phyloP scores from a whole-genome alignment of 2,888 invertebrate genomes.

The Dicyrtoma fusca region DNA sequence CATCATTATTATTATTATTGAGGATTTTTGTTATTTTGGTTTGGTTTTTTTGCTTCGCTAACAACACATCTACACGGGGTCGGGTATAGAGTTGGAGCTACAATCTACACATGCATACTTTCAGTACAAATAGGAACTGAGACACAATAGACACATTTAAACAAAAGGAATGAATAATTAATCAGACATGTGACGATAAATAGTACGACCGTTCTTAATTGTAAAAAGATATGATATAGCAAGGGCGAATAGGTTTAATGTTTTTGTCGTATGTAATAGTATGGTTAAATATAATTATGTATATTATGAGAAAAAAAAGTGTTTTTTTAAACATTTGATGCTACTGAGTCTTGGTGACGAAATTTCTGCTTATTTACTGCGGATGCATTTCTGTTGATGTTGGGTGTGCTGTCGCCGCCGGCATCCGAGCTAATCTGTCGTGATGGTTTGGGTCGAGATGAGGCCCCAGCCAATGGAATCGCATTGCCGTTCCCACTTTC shows the following conservation, averaged over 20 bases:
- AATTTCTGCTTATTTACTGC: slow-evolving; percentile 24
- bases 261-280: neutral
- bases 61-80: no score
- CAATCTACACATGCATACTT: no score
- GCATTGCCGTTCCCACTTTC: slow-evolving; percentile 15
- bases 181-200: no score
- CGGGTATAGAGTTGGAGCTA: no score
- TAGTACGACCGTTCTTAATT: no score
- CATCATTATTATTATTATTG: no score
- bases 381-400: neutral
- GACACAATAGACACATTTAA: no score
- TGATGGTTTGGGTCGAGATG: slow-evolving; percentile 30
- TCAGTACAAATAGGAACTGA: no score
- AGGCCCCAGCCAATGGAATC: slow-evolving; percentile 19
- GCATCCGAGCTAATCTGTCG: slow-evolving; percentile 33
- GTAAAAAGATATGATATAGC: neutral
- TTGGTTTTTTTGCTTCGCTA: no score
- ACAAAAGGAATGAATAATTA: no score
- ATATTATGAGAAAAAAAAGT: neutral
- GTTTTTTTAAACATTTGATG: slow-evolving; percentile 34
- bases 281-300: neutral
- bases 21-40: no score
- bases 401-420: slow-evolving; percentile 23
- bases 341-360: slow-evolving; percentile 37
- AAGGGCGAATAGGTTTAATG: neutral